These are phyloP conservation scores for Synergus laeviventris DNA, from an alignment of 2,888 invertebrate genomes.

Conservation along the genomic window DNA sequence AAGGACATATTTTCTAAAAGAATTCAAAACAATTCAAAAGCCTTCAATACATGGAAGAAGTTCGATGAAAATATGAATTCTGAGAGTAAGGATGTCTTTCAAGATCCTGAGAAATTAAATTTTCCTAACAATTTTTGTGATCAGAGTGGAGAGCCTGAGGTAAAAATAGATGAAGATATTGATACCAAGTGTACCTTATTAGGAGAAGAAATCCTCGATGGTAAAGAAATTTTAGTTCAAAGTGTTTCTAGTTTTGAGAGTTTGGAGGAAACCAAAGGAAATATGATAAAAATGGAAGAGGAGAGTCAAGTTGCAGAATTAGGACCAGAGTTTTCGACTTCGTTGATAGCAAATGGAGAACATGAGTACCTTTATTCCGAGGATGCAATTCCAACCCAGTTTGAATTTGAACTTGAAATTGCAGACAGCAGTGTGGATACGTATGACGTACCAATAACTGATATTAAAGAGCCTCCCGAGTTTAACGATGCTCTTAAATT, in stretches of 20 bases:
- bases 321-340: conserved; percentile 67
- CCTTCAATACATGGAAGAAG: conserved; percentile 38
- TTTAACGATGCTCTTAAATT: not conserved
- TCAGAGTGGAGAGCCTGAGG: conserved; percentile 39
- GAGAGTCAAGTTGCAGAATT: conserved; percentile 73
- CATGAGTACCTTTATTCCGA: conserved; percentile 59
- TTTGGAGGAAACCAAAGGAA: conserved; percentile 44
- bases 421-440: conserved; percentile 61
- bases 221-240: conserved; percentile 11
- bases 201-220: not conserved
- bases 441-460: conserved; percentile 56
- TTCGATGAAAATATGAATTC: conserved; percentile 59
- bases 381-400: conserved; percentile 69
- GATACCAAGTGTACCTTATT: not conserved
- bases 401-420: conserved; percentile 70
- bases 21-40: not conserved
- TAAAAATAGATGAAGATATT: not conserved
- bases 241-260: not conserved
- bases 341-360: conserved; percentile 41
- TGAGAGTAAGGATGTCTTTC: conserved; percentile 43
- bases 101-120: not conserved
- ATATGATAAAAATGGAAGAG: conserved; percentile 70
- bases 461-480: conserved; percentile 43
- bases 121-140: not conserved
- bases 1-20: conserved; percentile 11